Evolutionary conservation across 30 jellyfish, hydroid and myxozoan genomes (phyloP), one percentile per base, ranked within the genome.

Genomic region (Euphysa ruthae): DNA sequence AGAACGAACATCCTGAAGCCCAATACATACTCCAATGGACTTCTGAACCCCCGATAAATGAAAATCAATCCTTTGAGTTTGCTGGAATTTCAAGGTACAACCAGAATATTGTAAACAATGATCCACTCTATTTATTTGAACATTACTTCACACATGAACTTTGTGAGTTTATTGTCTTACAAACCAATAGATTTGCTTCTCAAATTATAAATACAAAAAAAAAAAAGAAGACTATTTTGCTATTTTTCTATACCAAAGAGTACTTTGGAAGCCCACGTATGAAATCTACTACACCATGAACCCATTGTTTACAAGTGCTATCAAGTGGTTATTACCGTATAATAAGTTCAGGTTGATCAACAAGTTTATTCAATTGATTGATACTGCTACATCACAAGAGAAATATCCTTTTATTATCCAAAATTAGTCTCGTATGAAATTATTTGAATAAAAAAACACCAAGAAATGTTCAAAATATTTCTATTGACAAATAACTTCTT

Each of bases 191-290:
- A 32, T 61, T 61, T 61, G 73, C 71, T 46, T 2, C 10, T 10
- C 60, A 46, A 46, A 29, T 46, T 46, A 2, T 46, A 46, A 46
- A 46, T 2, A 2, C 18, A 46, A 46, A 46, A n/a, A n/a, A n/a
- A n/a, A n/a, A n/a, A n/a, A n/a, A n/a, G n/a, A n/a, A n/a, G n/a
- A n/a, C n/a, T n/a, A n/a, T n/a, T n/a, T n/a, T n/a, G n/a, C n/a
- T n/a, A n/a, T n/a, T 46, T 2, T 46, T 46, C 23, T 46, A 46
- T 8, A 46, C 23, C 60, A 46, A 46, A 10, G 60, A 2, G 7
- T 46, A 46, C 60, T 46, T 46, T 46, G 60, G 60, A 46, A 46
- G 60, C 60, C 60, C 60, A 46, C 60, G 60, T 46, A 46, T 46
- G 60, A 46, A 46, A 46, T 46, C 28, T 46, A 8, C 23, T 10